A percentile compares a stretch with the other conserved stretches of the same genome.
Conservation (phyloP, 2,113 vertebrate genomes). For the Hystrix cristata region DNA sequence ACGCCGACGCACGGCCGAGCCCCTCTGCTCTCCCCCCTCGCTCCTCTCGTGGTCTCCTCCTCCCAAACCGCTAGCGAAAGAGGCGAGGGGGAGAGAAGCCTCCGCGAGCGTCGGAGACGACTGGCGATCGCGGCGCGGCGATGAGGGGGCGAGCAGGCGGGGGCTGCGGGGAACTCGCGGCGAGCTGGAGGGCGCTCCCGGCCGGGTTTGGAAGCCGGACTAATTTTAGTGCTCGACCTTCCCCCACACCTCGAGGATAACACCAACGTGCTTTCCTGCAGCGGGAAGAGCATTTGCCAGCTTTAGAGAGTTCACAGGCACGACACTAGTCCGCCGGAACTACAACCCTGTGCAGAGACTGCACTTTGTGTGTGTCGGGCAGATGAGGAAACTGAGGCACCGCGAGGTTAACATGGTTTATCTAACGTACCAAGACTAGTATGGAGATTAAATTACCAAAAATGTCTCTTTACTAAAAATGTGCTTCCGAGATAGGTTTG, state of each 20-base stretch:
- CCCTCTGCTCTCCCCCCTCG: slow-evolving; percentile 8
- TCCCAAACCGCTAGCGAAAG: slow-evolving; percentile 66
- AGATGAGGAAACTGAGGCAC: slow-evolving; percentile 56
- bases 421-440: neutral
- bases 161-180: neutral
- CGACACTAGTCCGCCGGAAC: accelerated
- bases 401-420: neutral
- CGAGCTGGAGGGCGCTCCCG: slow-evolving; percentile 66
- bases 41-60: slow-evolving; percentile 61
- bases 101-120: neutral
- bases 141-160: neutral
- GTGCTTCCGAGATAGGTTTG: neutral
- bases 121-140: slow-evolving; percentile 19
- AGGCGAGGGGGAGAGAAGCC: slow-evolving; percentile 32
- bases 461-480: neutral
- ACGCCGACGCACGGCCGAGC: slow-evolving; percentile 35
- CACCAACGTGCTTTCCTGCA: slow-evolving; percentile 9
- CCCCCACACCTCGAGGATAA: neutral
- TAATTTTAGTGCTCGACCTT: slow-evolving; percentile 79
- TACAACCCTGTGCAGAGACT: neutral
- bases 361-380: neutral
- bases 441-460: neutral
- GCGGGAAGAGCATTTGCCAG: neutral
- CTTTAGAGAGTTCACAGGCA: neutral
- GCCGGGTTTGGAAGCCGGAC: slow-evolving; percentile 55